phyloP scores from a whole-genome alignment of 2,888 invertebrate species.

The Cybosia mesomella region DNA sequence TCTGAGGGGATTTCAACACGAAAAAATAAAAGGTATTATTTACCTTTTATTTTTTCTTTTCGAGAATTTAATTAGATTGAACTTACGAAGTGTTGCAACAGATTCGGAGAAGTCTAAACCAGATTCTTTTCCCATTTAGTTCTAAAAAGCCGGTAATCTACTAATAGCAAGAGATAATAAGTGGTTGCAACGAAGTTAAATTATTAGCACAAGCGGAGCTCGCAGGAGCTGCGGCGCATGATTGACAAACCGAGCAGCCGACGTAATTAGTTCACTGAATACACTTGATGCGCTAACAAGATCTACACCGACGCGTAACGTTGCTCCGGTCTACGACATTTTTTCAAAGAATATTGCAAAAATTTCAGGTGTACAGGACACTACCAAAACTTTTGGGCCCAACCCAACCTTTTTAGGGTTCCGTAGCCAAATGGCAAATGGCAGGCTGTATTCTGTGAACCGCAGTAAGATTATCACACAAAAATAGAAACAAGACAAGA shows the following conservation, averaged over 20 bases:
- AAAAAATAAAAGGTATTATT: too few relatives aligned
- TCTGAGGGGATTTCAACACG: too few relatives aligned
- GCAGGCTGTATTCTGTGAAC: too few relatives aligned
- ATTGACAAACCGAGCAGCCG: constrained; percentile 78
- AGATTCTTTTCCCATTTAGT: constrained; percentile 7
- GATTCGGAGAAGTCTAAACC: background rate
- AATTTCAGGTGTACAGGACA: too few relatives aligned
- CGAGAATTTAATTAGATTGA: too few relatives aligned
- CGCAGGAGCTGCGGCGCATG: constrained; percentile 62
- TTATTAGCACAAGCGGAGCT: constrained; percentile 43
- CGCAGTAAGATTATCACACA: too few relatives aligned
- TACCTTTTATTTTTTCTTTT: too few relatives aligned
- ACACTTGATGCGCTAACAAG: constrained; percentile 60
- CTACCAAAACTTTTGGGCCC: too few relatives aligned
- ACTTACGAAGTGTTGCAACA: background rate
- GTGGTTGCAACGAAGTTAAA: constrained; percentile 50
- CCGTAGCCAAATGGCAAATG: too few relatives aligned
- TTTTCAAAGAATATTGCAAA: too few relatives aligned
- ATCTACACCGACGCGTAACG: constrained; percentile 53
- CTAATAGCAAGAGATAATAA: constrained; percentile 47
- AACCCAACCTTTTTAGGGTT: too few relatives aligned
- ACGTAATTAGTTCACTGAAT: constrained; percentile 78
- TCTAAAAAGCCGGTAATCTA: constrained; percentile 18
- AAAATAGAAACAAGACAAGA: too few relatives aligned
- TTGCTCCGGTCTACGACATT: background rate